phyloP scores from a whole-genome alignment of 2,888 invertebrate species.

The Caprella mutica region DNA sequence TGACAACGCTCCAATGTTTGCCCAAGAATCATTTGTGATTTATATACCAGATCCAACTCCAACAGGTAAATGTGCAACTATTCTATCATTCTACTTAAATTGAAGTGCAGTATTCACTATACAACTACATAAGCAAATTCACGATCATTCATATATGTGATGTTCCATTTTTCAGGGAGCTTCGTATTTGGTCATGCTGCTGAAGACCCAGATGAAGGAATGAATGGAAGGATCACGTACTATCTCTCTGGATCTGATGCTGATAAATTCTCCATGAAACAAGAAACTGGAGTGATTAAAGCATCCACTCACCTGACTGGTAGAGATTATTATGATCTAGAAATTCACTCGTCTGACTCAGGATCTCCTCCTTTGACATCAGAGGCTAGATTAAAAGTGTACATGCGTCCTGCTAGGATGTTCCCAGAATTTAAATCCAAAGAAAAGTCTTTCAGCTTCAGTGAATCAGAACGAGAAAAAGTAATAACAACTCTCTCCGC shows the following conservation, averaged over 20 bases:
- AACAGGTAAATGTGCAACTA: constrained; percentile 46
- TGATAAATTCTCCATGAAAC: constrained; percentile 64
- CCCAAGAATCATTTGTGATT: constrained; percentile 60
- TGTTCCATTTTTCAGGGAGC: constrained; percentile 42
- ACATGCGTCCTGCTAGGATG: constrained; percentile 59
- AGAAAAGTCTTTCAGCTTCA: constrained; percentile 54
- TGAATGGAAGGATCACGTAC: constrained; percentile 70
- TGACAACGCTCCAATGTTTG: constrained; percentile 43
- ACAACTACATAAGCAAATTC: not conserved
- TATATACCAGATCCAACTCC: constrained; percentile 70
- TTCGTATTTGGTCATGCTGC: constrained; percentile 87
- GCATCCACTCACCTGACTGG: constrained; percentile 54
- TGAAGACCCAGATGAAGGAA: constrained; percentile 65
- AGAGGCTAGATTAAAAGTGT: constrained; percentile 62
- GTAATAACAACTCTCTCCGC: constrained; percentile 66
- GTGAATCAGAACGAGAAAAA: constrained; percentile 56
- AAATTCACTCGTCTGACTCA: constrained; percentile 61
- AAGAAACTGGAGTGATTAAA: constrained; percentile 74
- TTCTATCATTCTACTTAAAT: not conserved
- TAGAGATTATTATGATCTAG: constrained; percentile 41
- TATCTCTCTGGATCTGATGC: constrained; percentile 63
- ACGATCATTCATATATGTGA: not conserved
- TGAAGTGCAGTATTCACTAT: not conserved
- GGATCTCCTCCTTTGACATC: constrained; percentile 58
- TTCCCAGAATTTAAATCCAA: constrained; percentile 62